Conservation (phyloP, 2,797 vertebrate species). For the Staurois parvus region DNA sequence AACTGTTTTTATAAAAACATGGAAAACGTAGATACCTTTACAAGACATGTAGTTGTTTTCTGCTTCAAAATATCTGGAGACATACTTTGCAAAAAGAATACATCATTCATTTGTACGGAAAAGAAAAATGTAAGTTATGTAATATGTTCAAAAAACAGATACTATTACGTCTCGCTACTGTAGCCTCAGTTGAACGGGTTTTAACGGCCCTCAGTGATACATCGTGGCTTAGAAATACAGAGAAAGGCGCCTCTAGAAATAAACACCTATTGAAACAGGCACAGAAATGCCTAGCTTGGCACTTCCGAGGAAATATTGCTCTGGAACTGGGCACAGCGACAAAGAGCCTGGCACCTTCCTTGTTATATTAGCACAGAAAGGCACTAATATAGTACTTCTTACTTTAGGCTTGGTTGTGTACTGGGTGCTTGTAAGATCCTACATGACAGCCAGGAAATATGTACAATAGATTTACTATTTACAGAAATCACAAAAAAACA, state of each 20-base stretch:
- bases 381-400: constrained; percentile 17
- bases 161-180: constrained; percentile 9
- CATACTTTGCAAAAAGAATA: background rate
- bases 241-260: constrained; percentile 39
- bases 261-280: constrained; percentile 45
- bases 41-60: background rate
- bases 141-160: background rate
- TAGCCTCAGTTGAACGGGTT: background rate
- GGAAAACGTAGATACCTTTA: background rate
- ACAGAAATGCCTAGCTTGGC: constrained; percentile 32
- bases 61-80: background rate
- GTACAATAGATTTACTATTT: too few species aligned
- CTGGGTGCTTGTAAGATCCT: constrained; percentile 19
- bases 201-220: background rate
- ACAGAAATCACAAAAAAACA: too few species aligned
- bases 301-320: constrained; percentile 40
- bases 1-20: background rate
- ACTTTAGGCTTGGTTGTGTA: constrained; percentile 26
- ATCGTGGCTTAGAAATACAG: background rate
- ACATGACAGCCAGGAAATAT: too few species aligned
- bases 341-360: constrained; percentile 40
- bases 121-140: background rate
- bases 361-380: constrained; percentile 33
- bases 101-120: background rate
- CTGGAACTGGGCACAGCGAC: constrained; percentile 31